Base-by-base conservation (phyloP, 1,140 invertebrate species). In the Cylas formicarius region DNA sequence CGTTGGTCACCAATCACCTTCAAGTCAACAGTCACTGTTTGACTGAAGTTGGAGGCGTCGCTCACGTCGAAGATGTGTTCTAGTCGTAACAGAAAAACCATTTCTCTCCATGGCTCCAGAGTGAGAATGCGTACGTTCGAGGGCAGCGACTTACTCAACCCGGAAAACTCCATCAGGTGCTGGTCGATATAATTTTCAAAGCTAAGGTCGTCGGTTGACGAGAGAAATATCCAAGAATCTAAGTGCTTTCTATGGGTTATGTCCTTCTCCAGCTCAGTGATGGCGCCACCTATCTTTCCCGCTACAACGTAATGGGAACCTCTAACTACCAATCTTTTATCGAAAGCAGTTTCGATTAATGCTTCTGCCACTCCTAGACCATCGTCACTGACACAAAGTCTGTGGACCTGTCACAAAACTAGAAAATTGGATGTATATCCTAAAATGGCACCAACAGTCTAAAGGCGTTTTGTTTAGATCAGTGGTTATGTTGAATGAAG, bases 321-420 rank as follows among this genome's bases (percentile, higher is more conserved):
- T 54, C 82, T 73, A 1, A 81, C 82, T 2, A 96, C 81, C 4
- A 98, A 67, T 2, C 93, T 91, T 52, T 72, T 60, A 2, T 78
- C 77, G 51, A 71, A 79, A 0, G 78, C 90, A 2, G 73, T 75
- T 71, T 99, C 95, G 62, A 97, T 90, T 0, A 99, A 66, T 0
- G 93, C 77, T 72, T 99, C 94, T 0, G 73, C 84, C 0, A 98
- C 92, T 4, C 94, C 95, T 55, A 93, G 91, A 1, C 79, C 81
- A 68, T 98, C 95, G 61, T 99, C 94, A 42, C 78, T 71, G 0
- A 95, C 56, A 17, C 92, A 67, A 36, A 91, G 73, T 46, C 94
- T 76, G 62, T 97, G 94, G 17, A 88, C 73, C 85, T 89, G n/a
- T n/a, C n/a, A n/a, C n/a, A n/a, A n/a, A n/a, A n/a, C n/a, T n/a